Evolutionary conservation across 2,888 invertebrate species (phyloP), one percentile per base, ranked within the genome.

Genomic region (Petrolisthes manimaculis): DNA sequence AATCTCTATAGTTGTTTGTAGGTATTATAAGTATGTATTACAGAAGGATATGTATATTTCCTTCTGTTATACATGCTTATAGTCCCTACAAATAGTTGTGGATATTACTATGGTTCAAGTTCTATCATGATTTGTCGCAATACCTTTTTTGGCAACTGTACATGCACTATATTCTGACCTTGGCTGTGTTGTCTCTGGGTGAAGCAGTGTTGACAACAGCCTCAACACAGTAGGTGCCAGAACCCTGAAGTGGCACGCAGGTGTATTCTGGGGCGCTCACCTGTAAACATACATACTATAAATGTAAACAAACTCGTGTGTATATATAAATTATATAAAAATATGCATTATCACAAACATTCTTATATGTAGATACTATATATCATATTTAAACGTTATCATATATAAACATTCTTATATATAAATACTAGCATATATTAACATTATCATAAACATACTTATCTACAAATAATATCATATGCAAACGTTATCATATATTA

Each of bases 201-300:
- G 93, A 92, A 24, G 92, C 92, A 14, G 93, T 93, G 84, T 93
- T 93, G 55, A 94, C 92, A 0, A 93, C 93, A 14, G 94, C 93
- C 92, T 94, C 94, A 5, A 94, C 92, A 55, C 93, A 92, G 92
- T 92, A 94, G 6, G 94, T 94, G 24, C 94, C 94, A 92, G 93
- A 93, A 3, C 94, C 94, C 91, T 94, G 94, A 85, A 94, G 91
- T 12, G 93, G 92, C 9, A 94, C 92, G 55, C 92, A 92, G 4
- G 93, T 93, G 91, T 92, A 93, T 4, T 92, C 92, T 24, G 77
- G 61, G 9, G 54, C 69, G 82, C 89, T 86, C 71, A 85, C 84
- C 71, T 83, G 81, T 21, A 83, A 6, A 69, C 14, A 69, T 0
- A 69, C 24, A 83, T 21, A 24, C 9, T 14, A 18, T 21, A 14